A percentile compares a stretch with the other conserved stretches of the same genome.
These are phyloP conservation scores for Hirtodrosophila cameraria DNA, from an alignment of 2,888 invertebrate genomes.

Conservation along the genomic window DNA sequence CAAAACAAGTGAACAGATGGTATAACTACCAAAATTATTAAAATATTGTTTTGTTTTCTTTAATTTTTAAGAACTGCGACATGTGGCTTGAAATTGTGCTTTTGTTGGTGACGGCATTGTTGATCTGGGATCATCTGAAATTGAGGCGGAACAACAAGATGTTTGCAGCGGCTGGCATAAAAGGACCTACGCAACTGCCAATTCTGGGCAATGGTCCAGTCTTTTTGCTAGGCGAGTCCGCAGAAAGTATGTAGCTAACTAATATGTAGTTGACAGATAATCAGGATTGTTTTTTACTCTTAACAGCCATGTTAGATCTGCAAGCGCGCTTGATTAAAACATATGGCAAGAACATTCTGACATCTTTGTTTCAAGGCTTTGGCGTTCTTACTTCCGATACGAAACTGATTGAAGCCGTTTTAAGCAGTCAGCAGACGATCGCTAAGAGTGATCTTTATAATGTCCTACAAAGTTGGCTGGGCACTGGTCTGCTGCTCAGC, in stretches of 20 bases:
- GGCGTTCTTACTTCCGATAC: conserved; percentile 58
- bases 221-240: conserved; percentile 46
- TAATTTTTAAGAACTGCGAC: background rate
- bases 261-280: background rate
- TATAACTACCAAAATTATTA: background rate
- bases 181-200: conserved; percentile 55
- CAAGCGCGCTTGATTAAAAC: conserved; percentile 37
- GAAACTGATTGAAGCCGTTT: conserved; percentile 83
- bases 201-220: conserved; percentile 60
- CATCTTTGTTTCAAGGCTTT: conserved; percentile 35
- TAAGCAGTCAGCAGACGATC: conserved; percentile 78
- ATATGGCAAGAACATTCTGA: conserved; percentile 37
- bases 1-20: conserved; percentile 1
- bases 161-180: conserved; percentile 45
- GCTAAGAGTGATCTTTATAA: conserved; percentile 78
- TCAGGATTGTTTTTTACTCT: background rate
- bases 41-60: background rate
- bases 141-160: conserved; percentile 60
- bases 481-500: conserved; percentile 81
- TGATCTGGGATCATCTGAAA: conserved; percentile 63
- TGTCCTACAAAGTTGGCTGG: conserved; percentile 79
- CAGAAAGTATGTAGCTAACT: conserved; percentile 57
- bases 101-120: conserved; percentile 43
- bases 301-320: conserved; percentile 56
- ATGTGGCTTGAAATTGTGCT: conserved; percentile 71